Percentiles rank a stretch among this genome's conserved stretches.
Evolutionary conservation across 2,888 invertebrate genomes (phyloP).

Genomic region (Calliscelio sp.): DNA sequence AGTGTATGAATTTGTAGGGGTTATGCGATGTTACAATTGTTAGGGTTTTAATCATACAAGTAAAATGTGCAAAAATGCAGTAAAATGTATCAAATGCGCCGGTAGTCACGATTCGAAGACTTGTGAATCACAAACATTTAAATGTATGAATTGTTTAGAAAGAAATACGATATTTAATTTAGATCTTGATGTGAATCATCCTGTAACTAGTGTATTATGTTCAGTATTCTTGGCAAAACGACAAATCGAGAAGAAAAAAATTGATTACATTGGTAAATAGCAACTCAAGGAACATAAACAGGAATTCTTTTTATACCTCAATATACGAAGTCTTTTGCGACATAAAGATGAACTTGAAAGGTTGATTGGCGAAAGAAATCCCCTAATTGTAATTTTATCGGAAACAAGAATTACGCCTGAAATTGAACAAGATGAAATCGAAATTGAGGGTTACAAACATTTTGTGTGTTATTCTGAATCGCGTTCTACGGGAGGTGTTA

Average conservation of each 20-base stretch:
- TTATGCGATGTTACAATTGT: background rate
- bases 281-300: background rate
- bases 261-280: background rate
- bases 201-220: background rate
- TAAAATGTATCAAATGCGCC: background rate
- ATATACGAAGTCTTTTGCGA: conserved; percentile 1
- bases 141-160: conserved; percentile 17
- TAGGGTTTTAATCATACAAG: conserved; percentile 7
- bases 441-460: background rate
- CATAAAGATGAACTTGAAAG: background rate
- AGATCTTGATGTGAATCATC: conserved; percentile 1
- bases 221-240: conserved; percentile 5
- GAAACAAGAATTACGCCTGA: background rate
- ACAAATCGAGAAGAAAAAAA: background rate
- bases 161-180: conserved; percentile 6
- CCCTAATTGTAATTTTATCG: background rate
- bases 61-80: background rate
- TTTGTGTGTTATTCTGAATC: background rate
- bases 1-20: background rate
- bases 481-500: background rate
- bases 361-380: background rate
- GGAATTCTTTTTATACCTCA: conserved; percentile 1
- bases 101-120: background rate
- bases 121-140: background rate
- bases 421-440: background rate